phyloP scores from a whole-genome alignment of 2,888 invertebrate species.

The Aethes cnicana region DNA sequence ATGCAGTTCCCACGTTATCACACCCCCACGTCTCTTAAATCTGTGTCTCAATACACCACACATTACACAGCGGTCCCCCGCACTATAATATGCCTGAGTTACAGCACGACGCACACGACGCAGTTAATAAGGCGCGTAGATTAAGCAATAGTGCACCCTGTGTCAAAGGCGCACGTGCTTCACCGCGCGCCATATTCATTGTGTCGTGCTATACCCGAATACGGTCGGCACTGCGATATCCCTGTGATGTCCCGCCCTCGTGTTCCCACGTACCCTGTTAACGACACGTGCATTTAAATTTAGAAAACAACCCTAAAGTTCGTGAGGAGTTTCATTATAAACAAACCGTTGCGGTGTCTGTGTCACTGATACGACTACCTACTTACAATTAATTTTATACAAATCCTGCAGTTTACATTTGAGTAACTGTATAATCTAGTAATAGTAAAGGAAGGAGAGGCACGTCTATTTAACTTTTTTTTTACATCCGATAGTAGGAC shows the following conservation, averaged over 20 bases:
- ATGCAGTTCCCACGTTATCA: conserved; percentile 62
- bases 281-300: conserved; percentile 31
- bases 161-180: too few species aligned
- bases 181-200: too few species aligned
- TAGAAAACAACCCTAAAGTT: conserved; percentile 23
- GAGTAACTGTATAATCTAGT: too few species aligned
- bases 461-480: too few species aligned
- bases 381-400: too few species aligned
- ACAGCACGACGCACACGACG: too few species aligned
- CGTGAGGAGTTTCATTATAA: conserved; percentile 17
- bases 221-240: conserved; percentile 40
- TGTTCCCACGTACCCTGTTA: conserved; percentile 58
- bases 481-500: too few species aligned
- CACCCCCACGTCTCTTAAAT: conserved; percentile 58
- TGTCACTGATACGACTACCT: background rate
- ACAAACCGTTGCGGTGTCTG: background rate
- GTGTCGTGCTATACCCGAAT: too few species aligned
- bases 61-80: conserved; percentile 9
- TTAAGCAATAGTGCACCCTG: too few species aligned
- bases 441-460: too few species aligned
- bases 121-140: too few species aligned
- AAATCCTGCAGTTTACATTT: too few species aligned
- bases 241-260: conserved; percentile 58
- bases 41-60: conserved; percentile 38
- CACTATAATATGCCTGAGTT: conserved; percentile 4